Evolutionary conservation across 2,888 invertebrate genomes (phyloP).

Genomic region (Cartodere bifasciata): DNA sequence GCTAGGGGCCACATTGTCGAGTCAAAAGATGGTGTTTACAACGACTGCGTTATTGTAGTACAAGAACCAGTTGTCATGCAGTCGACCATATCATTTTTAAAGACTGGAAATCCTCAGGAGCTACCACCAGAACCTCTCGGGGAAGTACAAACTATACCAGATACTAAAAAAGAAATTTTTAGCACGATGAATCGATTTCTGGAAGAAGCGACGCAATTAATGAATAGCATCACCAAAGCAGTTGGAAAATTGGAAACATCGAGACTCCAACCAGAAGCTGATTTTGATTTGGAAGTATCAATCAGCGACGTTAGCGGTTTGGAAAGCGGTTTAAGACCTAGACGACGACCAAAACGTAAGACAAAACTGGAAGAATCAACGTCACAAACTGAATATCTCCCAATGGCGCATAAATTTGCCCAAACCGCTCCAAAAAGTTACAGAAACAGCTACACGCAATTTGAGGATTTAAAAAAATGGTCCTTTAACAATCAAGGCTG

Average conservation of each 20-base stretch:
- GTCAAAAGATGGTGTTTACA: too few species aligned
- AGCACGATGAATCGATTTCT: constrained; percentile 33
- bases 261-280: constrained; percentile 6
- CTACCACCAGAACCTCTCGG: too few species aligned
- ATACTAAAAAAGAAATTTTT: too few species aligned
- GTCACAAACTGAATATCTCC: constrained; percentile 6
- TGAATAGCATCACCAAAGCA: constrained; percentile 28
- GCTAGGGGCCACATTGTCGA: too few species aligned
- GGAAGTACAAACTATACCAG: too few species aligned
- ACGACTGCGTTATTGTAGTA: constrained; percentile 1
- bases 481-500: too few species aligned
- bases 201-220: constrained; percentile 32
- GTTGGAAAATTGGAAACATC: constrained; percentile 19
- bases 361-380: not conserved
- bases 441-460: constrained; percentile 15
- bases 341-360: constrained; percentile 12
- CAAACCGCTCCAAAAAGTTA: constrained; percentile 21
- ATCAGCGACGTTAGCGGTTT: constrained; percentile 23
- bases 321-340: constrained; percentile 10
- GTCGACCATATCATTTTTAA: too few species aligned
- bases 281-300: constrained; percentile 29
- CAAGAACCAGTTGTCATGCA: constrained; percentile 3
- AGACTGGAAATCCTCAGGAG: too few species aligned
- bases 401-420: constrained; percentile 13
- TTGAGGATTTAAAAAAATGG: too few species aligned